These are phyloP conservation scores for Harpalus rufipes DNA, from an alignment of 2,888 invertebrate species.

Conservation along the genomic window DNA sequence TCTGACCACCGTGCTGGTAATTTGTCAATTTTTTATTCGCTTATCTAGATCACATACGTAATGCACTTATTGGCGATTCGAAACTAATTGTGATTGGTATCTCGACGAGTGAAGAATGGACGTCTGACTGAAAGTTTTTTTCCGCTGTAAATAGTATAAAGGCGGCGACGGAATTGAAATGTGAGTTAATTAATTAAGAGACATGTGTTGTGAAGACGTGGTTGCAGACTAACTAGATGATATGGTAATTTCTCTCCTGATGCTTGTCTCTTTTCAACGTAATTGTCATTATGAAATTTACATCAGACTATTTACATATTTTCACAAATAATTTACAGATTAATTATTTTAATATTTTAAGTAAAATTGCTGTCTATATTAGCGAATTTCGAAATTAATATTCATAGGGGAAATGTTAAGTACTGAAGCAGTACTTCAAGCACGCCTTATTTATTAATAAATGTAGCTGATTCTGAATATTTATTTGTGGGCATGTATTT, in stretches of 20 bases:
- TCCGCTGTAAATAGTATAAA: constrained; percentile 20
- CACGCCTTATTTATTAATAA: no score
- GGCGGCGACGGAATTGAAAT: constrained; percentile 41
- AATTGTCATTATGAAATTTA: constrained; percentile 28
- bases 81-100: constrained; percentile 53
- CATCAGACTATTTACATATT: constrained; percentile 33
- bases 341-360: not conserved
- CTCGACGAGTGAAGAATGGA: constrained; percentile 4
- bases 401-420: not conserved
- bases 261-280: constrained; percentile 51
- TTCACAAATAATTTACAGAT: constrained; percentile 44
- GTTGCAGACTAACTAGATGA: constrained; percentile 11
- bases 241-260: constrained; percentile 36
- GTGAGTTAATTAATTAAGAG: constrained; percentile 50
- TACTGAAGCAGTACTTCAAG: no score
- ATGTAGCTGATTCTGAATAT: no score
- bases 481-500: no score
- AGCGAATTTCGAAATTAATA: not conserved
- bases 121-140: constrained; percentile 2
- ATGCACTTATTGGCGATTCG: constrained; percentile 52
- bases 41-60: constrained; percentile 37
- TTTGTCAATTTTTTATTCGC: constrained; percentile 49
- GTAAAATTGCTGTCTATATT: not conserved
- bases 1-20: constrained; percentile 48
- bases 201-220: constrained; percentile 39